Conservation (phyloP, 2,888 invertebrate species). For the Nasonia oneida region DNA sequence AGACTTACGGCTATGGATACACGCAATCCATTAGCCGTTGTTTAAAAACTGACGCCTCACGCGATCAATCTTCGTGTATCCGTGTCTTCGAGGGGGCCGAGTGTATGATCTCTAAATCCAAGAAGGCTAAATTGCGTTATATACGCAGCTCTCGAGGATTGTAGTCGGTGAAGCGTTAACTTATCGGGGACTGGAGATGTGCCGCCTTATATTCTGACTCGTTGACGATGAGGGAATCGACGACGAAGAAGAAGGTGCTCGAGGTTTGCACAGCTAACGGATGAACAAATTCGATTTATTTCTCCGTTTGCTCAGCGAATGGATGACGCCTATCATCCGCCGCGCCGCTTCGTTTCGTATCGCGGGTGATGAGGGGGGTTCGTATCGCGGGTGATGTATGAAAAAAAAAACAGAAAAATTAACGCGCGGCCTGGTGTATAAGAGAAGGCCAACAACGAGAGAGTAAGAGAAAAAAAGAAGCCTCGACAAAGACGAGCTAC, state of each 20-base stretch:
- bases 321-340: not conserved
- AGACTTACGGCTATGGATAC: not conserved
- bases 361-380: not conserved
- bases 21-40: not conserved
- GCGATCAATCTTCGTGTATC: not conserved
- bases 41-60: not conserved
- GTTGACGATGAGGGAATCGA: not conserved
- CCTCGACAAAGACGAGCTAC: not conserved
- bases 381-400: not conserved
- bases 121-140: slow-evolving; percentile 4
- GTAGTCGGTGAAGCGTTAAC: not conserved
- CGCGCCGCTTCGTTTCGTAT: not conserved
- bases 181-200: not conserved
- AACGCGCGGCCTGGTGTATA: not conserved
- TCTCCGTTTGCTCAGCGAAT: not conserved
- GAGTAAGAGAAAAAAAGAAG: not conserved
- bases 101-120: not conserved
- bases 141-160: not conserved
- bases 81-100: not conserved
- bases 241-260: not conserved
- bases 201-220: slow-evolving; percentile 6
- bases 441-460: not conserved
- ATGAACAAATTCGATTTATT: not conserved
- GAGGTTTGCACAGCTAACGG: slow-evolving; percentile 1
- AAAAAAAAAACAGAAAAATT: not conserved